These are phyloP conservation scores for Deilephila porcellus DNA, from an alignment of 2,888 invertebrate species.

Conservation along the genomic window DNA sequence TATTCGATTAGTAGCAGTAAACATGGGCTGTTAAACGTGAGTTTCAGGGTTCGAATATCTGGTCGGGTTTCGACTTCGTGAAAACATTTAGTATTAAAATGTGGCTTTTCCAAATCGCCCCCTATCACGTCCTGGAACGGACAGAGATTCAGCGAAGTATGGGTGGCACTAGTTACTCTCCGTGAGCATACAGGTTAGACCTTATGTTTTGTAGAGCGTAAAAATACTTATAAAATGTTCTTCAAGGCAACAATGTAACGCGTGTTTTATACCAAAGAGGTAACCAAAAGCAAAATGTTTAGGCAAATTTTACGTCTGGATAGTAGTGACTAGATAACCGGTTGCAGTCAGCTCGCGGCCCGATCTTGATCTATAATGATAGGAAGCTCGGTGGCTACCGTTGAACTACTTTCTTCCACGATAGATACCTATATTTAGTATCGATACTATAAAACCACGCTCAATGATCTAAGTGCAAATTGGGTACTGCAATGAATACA, in stretches of 20 bases:
- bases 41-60: too few species aligned
- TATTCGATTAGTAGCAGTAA: too few species aligned
- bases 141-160: too few species aligned
- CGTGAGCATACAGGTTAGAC: too few species aligned
- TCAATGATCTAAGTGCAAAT: not conserved
- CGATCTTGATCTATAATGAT: slow-evolving; percentile 63
- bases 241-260: not conserved
- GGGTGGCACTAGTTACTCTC: too few species aligned
- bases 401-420: slow-evolving; percentile 61
- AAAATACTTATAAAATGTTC: not conserved
- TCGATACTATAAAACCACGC: not conserved
- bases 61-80: too few species aligned
- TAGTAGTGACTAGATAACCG: slow-evolving; percentile 48
- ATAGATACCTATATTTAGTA: slow-evolving; percentile 18
- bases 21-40: too few species aligned
- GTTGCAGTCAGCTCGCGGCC: slow-evolving; percentile 45
- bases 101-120: too few species aligned
- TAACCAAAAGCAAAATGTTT: slow-evolving; percentile 40
- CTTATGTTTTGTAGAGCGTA: not conserved
- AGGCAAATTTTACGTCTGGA: slow-evolving; percentile 45
- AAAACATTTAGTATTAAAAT: too few species aligned
- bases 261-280: not conserved
- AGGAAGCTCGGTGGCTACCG: slow-evolving; percentile 58
- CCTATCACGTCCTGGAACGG: too few species aligned
- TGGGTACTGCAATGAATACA: too few species aligned